Base-by-base conservation (phyloP, 2,888 invertebrate genomes). In the Hirtodrosophila confusa region DNA sequence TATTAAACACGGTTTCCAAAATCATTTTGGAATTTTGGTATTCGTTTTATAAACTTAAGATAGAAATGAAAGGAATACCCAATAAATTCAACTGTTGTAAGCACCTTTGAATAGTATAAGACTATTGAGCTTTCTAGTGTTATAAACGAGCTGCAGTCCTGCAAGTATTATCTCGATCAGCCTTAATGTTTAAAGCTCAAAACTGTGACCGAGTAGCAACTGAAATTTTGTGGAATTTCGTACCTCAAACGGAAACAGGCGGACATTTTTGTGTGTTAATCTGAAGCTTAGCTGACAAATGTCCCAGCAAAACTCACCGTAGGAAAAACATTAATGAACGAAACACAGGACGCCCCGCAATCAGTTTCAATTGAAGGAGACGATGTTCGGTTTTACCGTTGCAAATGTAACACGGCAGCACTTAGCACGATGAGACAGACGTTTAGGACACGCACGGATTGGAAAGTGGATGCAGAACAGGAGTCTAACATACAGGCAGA, bases 331-430 rank as follows among this genome's bases (percentile, higher is more conserved):
- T 70, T 70, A 75, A 73, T 75, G 65, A 73, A 45, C 39, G 48
- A 9, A 57, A 41, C 44, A 29, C 33, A 45, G 31, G 10, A 43
- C 40, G 56, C 37, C 10, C 23, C 10, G 56, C 54, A 69, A 75
- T 72, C 63, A 72, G 75, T 45, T 64, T 27, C 70, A 72, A 72
- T 69, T 75, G 64, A 60, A 69, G 39, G 31, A 39, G 69, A 56
- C 58, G 39, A 24, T 56, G 57, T 58, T 60, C 37, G 55, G 55
- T 31, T 65, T 58, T 69, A 56, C 50, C 58, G 37, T 64, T 63
- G 54, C 62, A 61, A 67, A 50, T 33, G 36, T 48, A 33, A 39
- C 36, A 45, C 47, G 57, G 43, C 51, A 69, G 55, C 73, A 70
- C 75, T 75, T 66, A 51, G 37, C 50, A 51, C 53, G 70, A 73